Evolutionary conservation across 92 coral and sea anemone species (phyloP), one percentile per base, ranked within the genome.

Genomic region (Palythoa grandis): DNA sequence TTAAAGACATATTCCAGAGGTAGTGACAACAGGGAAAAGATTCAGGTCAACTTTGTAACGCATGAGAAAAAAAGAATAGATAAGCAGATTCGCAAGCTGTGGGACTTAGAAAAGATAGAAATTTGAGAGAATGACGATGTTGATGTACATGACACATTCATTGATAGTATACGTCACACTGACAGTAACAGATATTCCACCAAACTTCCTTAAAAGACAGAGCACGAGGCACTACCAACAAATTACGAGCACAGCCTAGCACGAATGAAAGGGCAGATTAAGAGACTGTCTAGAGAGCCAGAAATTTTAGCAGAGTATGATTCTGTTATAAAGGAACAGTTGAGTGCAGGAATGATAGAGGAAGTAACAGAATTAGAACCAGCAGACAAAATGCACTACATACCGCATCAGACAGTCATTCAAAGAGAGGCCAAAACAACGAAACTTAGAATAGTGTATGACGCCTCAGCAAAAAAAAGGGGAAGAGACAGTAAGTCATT

Each of bases 131-230:
- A 72, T 38, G 85, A 80, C 8, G 22, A 23, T 52, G 85, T 57
- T 43, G 85, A 80, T 40, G 82, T 76, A 47, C 61, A 76, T 47
- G 61, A 77, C 11, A 40, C 63, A 53, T 77, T 77, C 61, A 56
- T 12, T 56, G 61, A 56, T 56, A 56, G 61, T 56, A 56, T 56
- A 56, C 61, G 61, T 56, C 61, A 56, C 61, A 56, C 61, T 56
- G 19, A 56, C 11, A 56, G 61, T 56, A 56, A 16, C 19, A 56
- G 65, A 76, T 50, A 76, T 63, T 82, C 54, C 25, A 65, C 48
- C 39, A 76, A 48, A 29, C 82, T 76, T 60, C 65, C 82, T 60
- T 76, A 65, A 0, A 76, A 65, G 82, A 7, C 57, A 43, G 48
- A 52, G 52, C 78, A 73, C 78, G 54, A 73, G 25, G 29, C 78